Conservation (phyloP, 2,797 vertebrate species). For the Australoheros facetus region DNA sequence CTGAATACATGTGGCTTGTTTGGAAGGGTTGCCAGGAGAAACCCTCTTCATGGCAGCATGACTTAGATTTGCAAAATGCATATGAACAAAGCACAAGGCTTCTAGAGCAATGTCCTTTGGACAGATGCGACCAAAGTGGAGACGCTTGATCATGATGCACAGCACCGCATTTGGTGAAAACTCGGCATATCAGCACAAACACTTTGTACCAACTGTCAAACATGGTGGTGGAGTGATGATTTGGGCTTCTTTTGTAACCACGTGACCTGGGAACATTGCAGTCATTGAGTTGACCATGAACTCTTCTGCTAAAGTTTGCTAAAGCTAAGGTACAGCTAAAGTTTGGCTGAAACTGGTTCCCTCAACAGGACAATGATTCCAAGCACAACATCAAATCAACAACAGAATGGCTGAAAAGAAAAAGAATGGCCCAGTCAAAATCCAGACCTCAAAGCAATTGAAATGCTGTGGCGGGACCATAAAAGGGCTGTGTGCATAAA, state of each 20-base stretch:
- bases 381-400: not conserved
- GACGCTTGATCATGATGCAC: not conserved
- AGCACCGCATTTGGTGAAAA: not conserved
- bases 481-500: not conserved
- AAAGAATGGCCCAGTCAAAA: not conserved
- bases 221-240: not conserved
- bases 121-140: not conserved
- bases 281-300: not conserved
- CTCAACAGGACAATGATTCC: not conserved
- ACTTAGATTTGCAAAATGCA: not conserved
- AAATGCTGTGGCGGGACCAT: not conserved
- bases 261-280: not conserved
- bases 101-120: not conserved
- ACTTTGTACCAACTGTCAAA: not conserved
- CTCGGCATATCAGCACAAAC: not conserved
- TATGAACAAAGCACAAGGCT: rapidly evolving
- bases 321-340: no score
- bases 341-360: no score
- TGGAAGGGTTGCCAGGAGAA: not conserved
- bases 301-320: not conserved
- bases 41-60: no score
- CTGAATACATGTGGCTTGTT: rapidly evolving
- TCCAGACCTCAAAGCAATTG: not conserved
- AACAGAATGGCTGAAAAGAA: not conserved
- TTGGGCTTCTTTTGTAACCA: not conserved